Base-by-base conservation (phyloP, 2,113 vertebrate genomes). In the Bothrops jararaca region DNA sequence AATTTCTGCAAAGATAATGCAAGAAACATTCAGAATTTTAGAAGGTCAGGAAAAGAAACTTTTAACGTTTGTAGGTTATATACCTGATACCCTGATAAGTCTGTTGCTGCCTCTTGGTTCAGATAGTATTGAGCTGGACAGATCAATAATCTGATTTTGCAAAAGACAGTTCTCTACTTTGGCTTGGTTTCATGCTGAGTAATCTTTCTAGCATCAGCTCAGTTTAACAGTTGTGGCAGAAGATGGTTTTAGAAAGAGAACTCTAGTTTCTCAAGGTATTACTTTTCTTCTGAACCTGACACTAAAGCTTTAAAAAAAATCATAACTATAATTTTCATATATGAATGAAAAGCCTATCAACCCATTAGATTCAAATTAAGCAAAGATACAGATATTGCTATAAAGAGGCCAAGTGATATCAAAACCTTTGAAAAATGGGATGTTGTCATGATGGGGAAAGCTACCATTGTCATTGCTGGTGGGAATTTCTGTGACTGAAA, bases 311-410 rank as follows among this genome's bases (percentile, higher is more conserved):
- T 3, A 26, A n/a, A 86, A 91, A 57, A 57, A 92, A 93, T 94
- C 92, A 89, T 93, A 69, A 94, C 69, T 92, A 91, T 90, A 93
- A 91, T 94, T 85, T 94, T 89, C 93, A 88, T 45, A 85, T 93
- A 94, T 52, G 54, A 18, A 92, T 90, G 96, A 22, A 95, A 95
- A 45, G 94, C 95, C 93, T 90, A 34, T 45, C 96, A 34, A 93
- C 34, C 57, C 96, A 48, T 95, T 96, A 96, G 6, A 24, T 69
- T 69, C 26, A 96, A 95, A 95, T 95, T 94, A 95, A 95, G 88
- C 74, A 95, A 87, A 85, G 48, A 42, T 94, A 54, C 88, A 92
- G 20, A 96, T 96, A 96, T 94, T 95, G 85, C 80, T 91, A 22
- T 90, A 93, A 42, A 26, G 60, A 94, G 95, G 26, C 5, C 58